Conservation (phyloP, 2,797 vertebrate species). For the Ambastaia sidthimunki region DNA sequence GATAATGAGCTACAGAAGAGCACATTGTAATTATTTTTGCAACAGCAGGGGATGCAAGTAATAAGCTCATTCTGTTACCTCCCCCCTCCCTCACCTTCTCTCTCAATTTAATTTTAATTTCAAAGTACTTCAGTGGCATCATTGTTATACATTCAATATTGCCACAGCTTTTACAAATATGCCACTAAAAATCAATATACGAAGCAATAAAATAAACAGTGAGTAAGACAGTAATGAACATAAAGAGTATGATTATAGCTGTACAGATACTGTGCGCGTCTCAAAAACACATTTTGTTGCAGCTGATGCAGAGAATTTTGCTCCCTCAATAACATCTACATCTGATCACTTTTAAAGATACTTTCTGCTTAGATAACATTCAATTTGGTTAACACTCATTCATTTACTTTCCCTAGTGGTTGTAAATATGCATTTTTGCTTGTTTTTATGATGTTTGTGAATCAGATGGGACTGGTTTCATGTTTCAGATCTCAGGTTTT, state of each 20-base stretch:
- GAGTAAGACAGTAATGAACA: neutral
- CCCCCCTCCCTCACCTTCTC: constrained; percentile 4
- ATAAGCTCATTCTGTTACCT: constrained; percentile 68
- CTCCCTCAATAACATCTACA: neutral
- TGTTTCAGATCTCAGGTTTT: too few relatives aligned
- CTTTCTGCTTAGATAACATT: too few relatives aligned
- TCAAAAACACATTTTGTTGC: neutral
- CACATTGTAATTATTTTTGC: constrained; percentile 79
- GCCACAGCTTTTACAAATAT: neutral
- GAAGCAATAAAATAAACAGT: neutral
- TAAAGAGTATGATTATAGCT: neutral
- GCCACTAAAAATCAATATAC: neutral
- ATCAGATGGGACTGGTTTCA: too few relatives aligned
- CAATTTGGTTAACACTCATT: too few relatives aligned
- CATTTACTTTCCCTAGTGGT: too few relatives aligned
- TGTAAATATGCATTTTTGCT: too few relatives aligned
- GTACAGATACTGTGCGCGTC: neutral
- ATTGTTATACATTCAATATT: neutral
- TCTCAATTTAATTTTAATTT: neutral
- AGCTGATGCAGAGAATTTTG: neutral
- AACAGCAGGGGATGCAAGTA: constrained; percentile 81
- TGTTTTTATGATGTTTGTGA: too few relatives aligned
- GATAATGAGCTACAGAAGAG: constrained; percentile 66
- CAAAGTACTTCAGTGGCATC: neutral
- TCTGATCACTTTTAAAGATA: too few relatives aligned